These are phyloP conservation scores for Setophaga kirtlandii DNA, from an alignment of 2,113 vertebrate genomes.

Conservation along the genomic window DNA sequence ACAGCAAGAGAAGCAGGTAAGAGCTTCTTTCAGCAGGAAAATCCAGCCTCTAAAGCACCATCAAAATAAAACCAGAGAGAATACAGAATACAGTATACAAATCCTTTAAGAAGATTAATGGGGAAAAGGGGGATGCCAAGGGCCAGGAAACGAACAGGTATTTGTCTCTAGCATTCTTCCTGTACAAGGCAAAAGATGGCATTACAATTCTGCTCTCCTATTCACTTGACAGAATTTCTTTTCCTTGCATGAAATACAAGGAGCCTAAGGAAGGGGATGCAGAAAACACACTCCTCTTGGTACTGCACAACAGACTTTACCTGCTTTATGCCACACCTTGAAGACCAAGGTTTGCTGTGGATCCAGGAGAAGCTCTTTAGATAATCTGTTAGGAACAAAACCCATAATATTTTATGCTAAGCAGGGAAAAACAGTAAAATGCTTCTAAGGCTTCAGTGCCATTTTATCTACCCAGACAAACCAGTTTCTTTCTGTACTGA, in stretches of 20 bases:
- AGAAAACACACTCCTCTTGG: not conserved
- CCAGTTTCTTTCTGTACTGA: not conserved
- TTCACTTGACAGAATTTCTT: not conserved
- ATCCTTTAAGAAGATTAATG: not conserved
- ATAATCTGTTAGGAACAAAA: conserved; percentile 78
- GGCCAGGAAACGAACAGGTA: not conserved
- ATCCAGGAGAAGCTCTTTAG: conserved; percentile 90
- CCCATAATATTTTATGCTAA: not conserved
- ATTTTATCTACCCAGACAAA: not conserved
- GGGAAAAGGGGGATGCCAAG: not conserved
- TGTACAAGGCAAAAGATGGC: not conserved
- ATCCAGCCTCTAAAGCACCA: not conserved
- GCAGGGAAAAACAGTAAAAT: not conserved
- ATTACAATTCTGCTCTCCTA: not conserved
- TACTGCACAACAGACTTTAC: conserved; percentile 35
- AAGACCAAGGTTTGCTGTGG: conserved; percentile 91
- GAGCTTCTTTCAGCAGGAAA: not conserved
- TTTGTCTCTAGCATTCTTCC: not conserved
- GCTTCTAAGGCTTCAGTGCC: not conserved
- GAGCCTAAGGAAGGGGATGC: not conserved
- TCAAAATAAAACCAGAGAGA: not conserved
- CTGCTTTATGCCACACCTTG: conserved; percentile 98
- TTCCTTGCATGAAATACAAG: not conserved
- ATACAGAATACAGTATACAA: not conserved
- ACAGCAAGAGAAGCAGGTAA: fast-evolving